A percentile compares a stretch with the other conserved stretches of the same genome.
phyloP scores from a whole-genome alignment of 2,113 vertebrate species.

The Vidua chalybeata region DNA sequence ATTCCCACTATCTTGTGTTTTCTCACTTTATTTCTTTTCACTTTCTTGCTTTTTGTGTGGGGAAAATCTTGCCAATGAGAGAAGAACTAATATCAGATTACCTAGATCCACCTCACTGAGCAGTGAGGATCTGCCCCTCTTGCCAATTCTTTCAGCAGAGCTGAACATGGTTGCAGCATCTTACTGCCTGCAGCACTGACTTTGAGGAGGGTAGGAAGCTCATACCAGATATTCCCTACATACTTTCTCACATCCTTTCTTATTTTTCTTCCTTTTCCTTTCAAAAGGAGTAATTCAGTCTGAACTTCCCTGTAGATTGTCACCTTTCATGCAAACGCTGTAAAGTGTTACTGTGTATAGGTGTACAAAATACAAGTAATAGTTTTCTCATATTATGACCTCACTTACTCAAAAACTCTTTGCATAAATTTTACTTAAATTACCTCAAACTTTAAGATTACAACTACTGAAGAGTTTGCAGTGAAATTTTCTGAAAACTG shows the following conservation, averaged over 20 bases:
- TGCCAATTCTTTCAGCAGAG: background rate
- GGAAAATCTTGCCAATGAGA: background rate
- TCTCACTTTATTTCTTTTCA: background rate
- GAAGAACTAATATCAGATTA: background rate
- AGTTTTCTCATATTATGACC: background rate
- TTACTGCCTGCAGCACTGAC: background rate
- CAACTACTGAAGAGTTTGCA: background rate
- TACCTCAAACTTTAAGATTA: background rate
- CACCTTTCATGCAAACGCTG: background rate
- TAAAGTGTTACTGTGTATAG: accelerated
- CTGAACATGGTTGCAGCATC: background rate
- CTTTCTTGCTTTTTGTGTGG: background rate
- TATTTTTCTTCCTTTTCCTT: background rate
- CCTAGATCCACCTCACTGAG: background rate
- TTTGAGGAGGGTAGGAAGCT: background rate
- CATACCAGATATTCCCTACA: background rate
- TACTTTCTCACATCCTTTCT: background rate
- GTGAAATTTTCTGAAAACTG: background rate
- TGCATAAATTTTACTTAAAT: background rate
- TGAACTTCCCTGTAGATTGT: background rate
- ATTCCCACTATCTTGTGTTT: background rate
- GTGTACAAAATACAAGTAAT: background rate
- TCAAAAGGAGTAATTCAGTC: background rate
- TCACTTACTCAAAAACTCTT: background rate
- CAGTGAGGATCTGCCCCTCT: background rate